phyloP scores from a whole-genome alignment of 2,797 vertebrate species.

The Tangara arthus region DNA sequence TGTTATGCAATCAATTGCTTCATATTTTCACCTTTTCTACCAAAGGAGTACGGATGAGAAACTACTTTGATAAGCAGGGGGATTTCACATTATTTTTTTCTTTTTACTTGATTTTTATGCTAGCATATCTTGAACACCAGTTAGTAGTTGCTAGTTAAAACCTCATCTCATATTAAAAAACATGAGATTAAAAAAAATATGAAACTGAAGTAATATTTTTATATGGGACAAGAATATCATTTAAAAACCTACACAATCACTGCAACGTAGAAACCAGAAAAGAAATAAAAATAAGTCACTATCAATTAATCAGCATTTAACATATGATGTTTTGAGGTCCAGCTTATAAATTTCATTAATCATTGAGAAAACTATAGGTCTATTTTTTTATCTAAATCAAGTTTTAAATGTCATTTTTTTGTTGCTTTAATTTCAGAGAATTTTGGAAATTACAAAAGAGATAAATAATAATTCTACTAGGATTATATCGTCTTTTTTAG shows the following conservation, averaged over 20 bases:
- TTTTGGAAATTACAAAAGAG: neutral
- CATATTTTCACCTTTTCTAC: neutral
- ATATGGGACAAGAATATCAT: neutral
- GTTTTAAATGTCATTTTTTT: neutral
- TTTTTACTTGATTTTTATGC: neutral
- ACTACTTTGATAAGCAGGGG: neutral
- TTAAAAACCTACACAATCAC: fast-evolving
- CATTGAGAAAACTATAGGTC: neutral
- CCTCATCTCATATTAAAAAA: neutral
- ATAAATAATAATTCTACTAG: neutral
- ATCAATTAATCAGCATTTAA: neutral
- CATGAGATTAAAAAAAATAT: neutral
- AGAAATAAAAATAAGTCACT: neutral
- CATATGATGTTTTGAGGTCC: neutral
- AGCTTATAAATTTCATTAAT: neutral
- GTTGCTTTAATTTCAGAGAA: neutral
- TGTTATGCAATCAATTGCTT: neutral
- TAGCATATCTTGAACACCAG: neutral
- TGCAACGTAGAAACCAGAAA: neutral
- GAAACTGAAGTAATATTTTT: neutral
- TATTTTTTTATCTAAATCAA: neutral
- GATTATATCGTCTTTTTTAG: neutral
- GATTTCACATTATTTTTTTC: fast-evolving
- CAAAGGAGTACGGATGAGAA: neutral
- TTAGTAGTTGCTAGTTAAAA: neutral